phyloP scores from a whole-genome alignment of 2,888 invertebrate species.

The Cyaniris semiargus region DNA sequence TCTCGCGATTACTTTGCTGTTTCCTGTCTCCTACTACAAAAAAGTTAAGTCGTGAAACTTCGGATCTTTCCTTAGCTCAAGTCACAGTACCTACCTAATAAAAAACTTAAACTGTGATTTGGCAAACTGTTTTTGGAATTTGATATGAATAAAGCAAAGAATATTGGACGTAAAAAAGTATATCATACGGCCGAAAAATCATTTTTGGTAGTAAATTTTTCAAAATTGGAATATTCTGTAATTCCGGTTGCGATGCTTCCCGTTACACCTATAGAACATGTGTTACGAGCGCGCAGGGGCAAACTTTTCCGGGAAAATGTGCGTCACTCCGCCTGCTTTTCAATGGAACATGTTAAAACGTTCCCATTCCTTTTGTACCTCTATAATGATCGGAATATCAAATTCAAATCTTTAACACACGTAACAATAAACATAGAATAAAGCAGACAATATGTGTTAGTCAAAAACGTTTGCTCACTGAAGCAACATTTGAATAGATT shows the following conservation, averaged over 20 bases:
- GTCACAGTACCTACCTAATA: neutral
- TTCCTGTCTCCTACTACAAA: neutral
- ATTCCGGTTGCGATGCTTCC: neutral
- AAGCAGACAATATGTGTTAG: neutral
- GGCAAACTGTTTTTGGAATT: neutral
- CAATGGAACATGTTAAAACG: neutral
- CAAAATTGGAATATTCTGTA: neutral
- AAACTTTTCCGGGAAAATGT: neutral
- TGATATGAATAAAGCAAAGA: neutral
- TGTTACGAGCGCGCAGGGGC: neutral
- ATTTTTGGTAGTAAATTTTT: neutral
- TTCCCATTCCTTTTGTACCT: neutral
- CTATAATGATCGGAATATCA: constrained; percentile 1
- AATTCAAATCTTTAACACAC: neutral
- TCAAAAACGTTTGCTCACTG: neutral
- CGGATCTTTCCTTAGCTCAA: neutral
- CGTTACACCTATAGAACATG: neutral
- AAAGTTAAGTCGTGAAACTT: neutral
- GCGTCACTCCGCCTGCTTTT: neutral
- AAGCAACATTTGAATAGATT: neutral
- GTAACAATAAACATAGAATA: neutral
- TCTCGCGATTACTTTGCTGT: neutral
- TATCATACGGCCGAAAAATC: neutral
- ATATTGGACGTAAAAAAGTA: neutral
- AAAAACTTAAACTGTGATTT: neutral